phyloP scores from a whole-genome alignment of 2,113 vertebrate genomes.

The Tachycineta bicolor region DNA sequence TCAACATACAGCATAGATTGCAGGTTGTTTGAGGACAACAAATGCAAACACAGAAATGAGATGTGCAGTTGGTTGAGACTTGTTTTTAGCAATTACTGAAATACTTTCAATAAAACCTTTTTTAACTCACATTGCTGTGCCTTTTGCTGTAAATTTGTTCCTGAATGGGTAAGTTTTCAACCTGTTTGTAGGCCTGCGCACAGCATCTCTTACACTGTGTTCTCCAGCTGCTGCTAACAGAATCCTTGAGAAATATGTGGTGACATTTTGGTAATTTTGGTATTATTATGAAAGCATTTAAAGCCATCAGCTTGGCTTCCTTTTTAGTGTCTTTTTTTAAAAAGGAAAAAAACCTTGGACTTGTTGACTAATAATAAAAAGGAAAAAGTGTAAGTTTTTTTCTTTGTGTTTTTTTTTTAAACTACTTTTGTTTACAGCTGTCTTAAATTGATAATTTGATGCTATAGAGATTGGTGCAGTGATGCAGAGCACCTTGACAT shows the following conservation, averaged over 20 bases:
- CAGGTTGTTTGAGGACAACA: neutral
- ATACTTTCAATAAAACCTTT: neutral
- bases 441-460: neutral
- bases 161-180: neutral
- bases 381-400: neutral
- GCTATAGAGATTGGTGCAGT: neutral
- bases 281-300: neutral
- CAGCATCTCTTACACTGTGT: neutral
- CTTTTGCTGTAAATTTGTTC: neutral
- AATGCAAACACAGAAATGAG: neutral
- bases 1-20: neutral
- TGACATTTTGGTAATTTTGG: neutral
- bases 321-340: neutral
- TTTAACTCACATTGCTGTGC: fast-evolving
- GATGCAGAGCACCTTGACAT: neutral
- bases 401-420: neutral
- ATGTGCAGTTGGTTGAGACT: fast-evolving
- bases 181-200: neutral
- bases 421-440: neutral
- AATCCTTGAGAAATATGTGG: neutral
- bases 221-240: neutral
- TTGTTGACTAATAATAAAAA: neutral
- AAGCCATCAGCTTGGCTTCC: neutral
- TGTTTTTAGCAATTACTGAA: neutral
- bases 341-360: neutral